phyloP scores from a whole-genome alignment of 2,797 vertebrate genomes.

The Pitangus sulphuratus region DNA sequence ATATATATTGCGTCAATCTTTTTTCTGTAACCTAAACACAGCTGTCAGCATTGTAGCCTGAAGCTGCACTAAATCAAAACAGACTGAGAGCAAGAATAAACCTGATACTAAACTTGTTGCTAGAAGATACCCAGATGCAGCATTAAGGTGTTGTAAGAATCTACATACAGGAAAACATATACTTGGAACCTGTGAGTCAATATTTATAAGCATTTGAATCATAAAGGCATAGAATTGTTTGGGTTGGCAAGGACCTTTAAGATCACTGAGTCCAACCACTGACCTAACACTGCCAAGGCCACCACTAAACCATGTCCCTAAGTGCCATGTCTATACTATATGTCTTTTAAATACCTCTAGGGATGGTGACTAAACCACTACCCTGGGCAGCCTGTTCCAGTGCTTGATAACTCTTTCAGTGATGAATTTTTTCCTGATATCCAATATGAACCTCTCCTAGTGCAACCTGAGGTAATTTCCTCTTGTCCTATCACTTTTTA shows the following conservation, averaged over 20 bases:
- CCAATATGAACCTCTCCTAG: not conserved
- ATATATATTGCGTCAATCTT: not conserved
- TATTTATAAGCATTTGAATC: not conserved
- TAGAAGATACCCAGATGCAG: constrained; percentile 13
- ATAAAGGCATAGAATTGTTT: not conserved
- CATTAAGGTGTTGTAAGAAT: constrained; percentile 3
- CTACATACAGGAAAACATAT: not conserved
- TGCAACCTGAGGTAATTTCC: not conserved
- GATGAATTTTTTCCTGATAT: not conserved
- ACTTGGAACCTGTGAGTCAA: not conserved
- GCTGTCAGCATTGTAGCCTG: not conserved
- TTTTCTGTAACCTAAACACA: constrained; percentile 26
- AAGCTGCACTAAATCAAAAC: not conserved
- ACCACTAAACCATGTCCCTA: not conserved
- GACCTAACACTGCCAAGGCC: not conserved
- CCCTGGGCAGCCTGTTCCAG: not conserved
- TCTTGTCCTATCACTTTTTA: not conserved
- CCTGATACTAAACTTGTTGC: not conserved
- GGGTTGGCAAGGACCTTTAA: not conserved
- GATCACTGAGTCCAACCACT: not conserved
- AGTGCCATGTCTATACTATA: rapidly evolving
- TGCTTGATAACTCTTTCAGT: not conserved
- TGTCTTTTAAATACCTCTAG: not conserved
- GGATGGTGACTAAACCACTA: not conserved
- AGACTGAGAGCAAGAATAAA: constrained; percentile 30